Evolutionary conservation across 2,888 invertebrate species (phyloP).

Genomic region (Polydrusus cervinus): DNA sequence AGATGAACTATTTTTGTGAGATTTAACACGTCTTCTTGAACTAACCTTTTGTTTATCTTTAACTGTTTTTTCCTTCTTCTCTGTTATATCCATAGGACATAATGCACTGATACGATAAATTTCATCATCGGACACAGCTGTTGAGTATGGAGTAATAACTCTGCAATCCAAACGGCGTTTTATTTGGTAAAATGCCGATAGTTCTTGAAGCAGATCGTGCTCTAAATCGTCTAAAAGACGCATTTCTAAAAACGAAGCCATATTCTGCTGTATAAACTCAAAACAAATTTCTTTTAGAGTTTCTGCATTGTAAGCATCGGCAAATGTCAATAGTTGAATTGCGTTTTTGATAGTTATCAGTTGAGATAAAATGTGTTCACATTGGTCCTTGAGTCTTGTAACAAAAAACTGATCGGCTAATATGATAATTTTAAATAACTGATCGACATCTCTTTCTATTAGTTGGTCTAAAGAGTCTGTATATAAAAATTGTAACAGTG

Average conservation of each 20-base stretch:
- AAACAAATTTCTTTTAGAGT: conserved; percentile 83
- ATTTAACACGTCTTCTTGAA: conserved; percentile 23
- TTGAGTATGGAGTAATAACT: conserved; percentile 80
- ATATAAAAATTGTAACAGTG: conserved; percentile 85
- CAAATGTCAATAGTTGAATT: conserved; percentile 83
- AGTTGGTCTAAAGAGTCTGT: conserved; percentile 78
- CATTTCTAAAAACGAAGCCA: conserved; percentile 81
- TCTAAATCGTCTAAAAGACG: conserved; percentile 79
- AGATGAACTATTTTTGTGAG: conserved; percentile 41
- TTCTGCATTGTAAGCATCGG: conserved; percentile 83
- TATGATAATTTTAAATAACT: conserved; percentile 82
- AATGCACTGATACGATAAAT: conserved; percentile 71
- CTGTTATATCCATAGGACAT: conserved; percentile 72
- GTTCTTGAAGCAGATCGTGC: conserved; percentile 76
- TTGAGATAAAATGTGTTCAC: conserved; percentile 77
- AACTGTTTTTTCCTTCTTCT: conserved; percentile 64
- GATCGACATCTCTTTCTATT: conserved; percentile 78
- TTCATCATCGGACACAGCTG: conserved; percentile 76
- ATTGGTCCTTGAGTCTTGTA: conserved; percentile 80
- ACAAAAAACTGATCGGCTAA: conserved; percentile 88
- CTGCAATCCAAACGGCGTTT: conserved; percentile 77
- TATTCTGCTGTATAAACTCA: conserved; percentile 85
- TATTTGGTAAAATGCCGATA: conserved; percentile 80
- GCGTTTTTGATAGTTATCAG: conserved; percentile 84
- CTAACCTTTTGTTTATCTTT: conserved; percentile 33